Evolutionary conservation across 2,797 vertebrate species (phyloP).

Genomic region (Neostethus bicornis): DNA sequence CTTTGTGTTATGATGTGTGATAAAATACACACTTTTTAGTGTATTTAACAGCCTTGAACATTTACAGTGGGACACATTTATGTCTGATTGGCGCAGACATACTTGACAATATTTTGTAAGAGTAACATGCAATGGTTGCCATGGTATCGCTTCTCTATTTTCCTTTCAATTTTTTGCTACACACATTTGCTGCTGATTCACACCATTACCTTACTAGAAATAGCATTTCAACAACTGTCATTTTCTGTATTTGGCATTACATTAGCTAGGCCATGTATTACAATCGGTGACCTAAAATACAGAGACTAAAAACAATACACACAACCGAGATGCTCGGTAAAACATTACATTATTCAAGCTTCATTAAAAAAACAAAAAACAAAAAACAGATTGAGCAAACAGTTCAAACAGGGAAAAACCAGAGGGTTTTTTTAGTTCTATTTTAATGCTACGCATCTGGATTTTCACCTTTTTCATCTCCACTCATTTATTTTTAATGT

Average conservation of each 20-base stretch:
- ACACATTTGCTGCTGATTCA: constrained; percentile 36
- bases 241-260: constrained; percentile 31
- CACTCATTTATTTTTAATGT: constrained; percentile 31
- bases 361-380: constrained; percentile 33
- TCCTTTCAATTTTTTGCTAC: constrained; percentile 22
- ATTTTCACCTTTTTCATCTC: constrained; percentile 10
- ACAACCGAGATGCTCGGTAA: background rate
- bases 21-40: constrained; percentile 2
- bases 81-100: constrained; percentile 28
- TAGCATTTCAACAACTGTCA: constrained; percentile 43
- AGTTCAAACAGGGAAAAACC: no score
- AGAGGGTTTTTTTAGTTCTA: no score
- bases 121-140: constrained; percentile 37
- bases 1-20: background rate
- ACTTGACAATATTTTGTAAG: constrained; percentile 21
- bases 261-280: constrained; percentile 13
- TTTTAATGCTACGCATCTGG: constrained; percentile 12
- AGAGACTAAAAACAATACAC: background rate
- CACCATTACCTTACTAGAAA: constrained; percentile 40
- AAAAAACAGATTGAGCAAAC: no score
- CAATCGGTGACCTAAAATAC: constrained; percentile 14
- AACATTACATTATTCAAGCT: constrained; percentile 9
- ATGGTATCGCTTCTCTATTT: constrained; percentile 11
- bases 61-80: constrained; percentile 23
- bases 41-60: constrained; percentile 5